Evolutionary conservation across 2,113 vertebrate species (phyloP).

Genomic region (Perccottus glenii): DNA sequence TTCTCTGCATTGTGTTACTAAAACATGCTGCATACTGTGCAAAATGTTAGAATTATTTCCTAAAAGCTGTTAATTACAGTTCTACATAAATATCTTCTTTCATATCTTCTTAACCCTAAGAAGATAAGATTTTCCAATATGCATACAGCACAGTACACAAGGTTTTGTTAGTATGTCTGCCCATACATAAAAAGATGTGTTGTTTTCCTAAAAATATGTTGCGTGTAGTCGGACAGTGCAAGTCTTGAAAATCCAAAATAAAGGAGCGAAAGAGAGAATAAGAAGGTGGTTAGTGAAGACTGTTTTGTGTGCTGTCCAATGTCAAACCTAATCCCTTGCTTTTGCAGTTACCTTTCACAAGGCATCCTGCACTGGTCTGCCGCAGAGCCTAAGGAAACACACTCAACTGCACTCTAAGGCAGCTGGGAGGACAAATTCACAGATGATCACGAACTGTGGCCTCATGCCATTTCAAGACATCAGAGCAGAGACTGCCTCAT

Average conservation of each 20-base stretch:
- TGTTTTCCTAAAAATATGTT: no score
- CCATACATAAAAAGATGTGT: no score
- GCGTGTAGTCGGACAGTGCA: no score
- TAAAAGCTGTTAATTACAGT: no score
- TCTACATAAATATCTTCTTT: no score
- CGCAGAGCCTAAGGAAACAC: conserved; percentile 25
- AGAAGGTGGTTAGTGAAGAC: background rate
- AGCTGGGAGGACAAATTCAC: conserved; percentile 52
- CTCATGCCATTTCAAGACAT: conserved; percentile 71
- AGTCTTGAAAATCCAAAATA: no score
- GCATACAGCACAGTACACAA: no score
- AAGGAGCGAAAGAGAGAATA: no score
- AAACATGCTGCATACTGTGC: background rate
- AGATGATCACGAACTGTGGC: conserved; percentile 60
- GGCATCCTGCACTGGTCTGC: conserved; percentile 16
- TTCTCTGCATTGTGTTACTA: background rate
- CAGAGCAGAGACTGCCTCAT: conserved; percentile 54
- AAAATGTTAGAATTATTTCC: background rate
- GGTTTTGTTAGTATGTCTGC: no score
- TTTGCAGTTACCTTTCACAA: conserved; percentile 28
- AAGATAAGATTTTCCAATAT: no score
- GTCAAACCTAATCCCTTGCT: background rate
- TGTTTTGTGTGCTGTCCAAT: background rate
- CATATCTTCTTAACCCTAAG: no score
- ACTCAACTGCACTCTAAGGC: conserved; percentile 11